These are phyloP conservation scores for Auanema freiburgensis DNA, from an alignment of 2,888 invertebrate genomes.

Conservation along the genomic window DNA sequence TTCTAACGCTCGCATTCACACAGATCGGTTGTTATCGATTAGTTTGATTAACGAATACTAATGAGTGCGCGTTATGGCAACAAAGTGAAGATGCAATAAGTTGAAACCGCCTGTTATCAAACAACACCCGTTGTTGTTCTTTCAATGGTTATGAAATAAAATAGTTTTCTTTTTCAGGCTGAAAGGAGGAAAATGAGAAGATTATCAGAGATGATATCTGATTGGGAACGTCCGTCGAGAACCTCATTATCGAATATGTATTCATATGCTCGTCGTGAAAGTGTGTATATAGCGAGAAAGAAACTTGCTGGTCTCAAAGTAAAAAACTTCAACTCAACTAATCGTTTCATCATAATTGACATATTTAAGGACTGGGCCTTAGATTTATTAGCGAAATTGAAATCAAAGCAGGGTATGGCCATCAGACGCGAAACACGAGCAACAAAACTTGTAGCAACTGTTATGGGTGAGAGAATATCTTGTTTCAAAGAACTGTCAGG, in stretches of 20 bases:
- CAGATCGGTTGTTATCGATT: no score
- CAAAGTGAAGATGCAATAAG: no score
- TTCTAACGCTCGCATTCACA: no score
- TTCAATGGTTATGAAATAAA: conserved; percentile 2
- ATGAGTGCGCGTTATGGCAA: no score
- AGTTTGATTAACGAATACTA: no score
- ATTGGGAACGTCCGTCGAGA: conserved; percentile 61
- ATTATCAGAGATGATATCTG: conserved; percentile 61
- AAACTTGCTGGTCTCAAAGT: conserved; percentile 63
- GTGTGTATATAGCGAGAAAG: conserved; percentile 62
- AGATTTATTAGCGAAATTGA: conserved; percentile 61
- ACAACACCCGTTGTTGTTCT: background rate
- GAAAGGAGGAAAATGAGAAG: conserved; percentile 59
- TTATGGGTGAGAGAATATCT: conserved; percentile 64
- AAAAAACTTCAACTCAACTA: background rate
- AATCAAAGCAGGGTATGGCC: conserved; percentile 63
- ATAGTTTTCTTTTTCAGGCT: conserved; percentile 24
- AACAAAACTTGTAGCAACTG: conserved; percentile 66
- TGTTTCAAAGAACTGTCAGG: background rate
- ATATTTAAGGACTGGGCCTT: conserved; percentile 53
- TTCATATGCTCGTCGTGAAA: conserved; percentile 59
- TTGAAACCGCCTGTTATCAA: no score
- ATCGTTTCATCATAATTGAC: background rate
- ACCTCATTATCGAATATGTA: conserved; percentile 57
- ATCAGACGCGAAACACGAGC: conserved; percentile 63